phyloP scores from a whole-genome alignment of 2,113 vertebrate genomes.

The Tupaia chinensis region DNA sequence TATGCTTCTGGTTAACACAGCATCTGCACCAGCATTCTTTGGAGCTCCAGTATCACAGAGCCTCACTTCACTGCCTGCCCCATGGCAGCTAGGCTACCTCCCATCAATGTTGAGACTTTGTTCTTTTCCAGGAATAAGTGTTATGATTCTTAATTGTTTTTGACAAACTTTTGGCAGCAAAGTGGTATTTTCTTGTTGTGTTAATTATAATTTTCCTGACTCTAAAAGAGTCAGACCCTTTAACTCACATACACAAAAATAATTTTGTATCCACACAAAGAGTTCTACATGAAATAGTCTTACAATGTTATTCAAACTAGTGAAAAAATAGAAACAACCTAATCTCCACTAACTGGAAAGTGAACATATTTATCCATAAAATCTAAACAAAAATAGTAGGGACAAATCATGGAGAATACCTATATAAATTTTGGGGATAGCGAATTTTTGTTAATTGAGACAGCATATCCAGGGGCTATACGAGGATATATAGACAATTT shows the following conservation, averaged over 20 bases:
- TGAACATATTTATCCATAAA: background rate
- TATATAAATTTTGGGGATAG: background rate
- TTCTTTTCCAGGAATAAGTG: background rate
- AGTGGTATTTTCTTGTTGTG: slow-evolving; percentile 29
- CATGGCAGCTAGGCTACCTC: background rate
- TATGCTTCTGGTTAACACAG: no score
- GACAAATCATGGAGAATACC: background rate
- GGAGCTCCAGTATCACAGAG: no score
- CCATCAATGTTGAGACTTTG: no score
- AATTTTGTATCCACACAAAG: background rate
- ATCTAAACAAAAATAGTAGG: background rate
- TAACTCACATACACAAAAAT: slow-evolving; percentile 4
- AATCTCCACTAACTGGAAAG: background rate
- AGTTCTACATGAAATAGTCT: background rate
- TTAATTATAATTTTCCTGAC: slow-evolving; percentile 33
- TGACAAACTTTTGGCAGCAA: background rate
- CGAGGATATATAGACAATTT: background rate
- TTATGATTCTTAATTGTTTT: slow-evolving; percentile 36
- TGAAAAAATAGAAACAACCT: background rate
- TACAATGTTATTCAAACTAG: background rate
- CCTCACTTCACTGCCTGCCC: no score
- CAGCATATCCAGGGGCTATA: background rate
- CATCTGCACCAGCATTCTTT: no score
- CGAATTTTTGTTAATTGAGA: background rate
- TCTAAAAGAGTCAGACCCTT: background rate